A percentile compares a stretch with the other conserved stretches of the same genome.
Evolutionary conservation across 1,140 invertebrate genomes (phyloP).

Genomic region (Drosophila chauvacae): DNA sequence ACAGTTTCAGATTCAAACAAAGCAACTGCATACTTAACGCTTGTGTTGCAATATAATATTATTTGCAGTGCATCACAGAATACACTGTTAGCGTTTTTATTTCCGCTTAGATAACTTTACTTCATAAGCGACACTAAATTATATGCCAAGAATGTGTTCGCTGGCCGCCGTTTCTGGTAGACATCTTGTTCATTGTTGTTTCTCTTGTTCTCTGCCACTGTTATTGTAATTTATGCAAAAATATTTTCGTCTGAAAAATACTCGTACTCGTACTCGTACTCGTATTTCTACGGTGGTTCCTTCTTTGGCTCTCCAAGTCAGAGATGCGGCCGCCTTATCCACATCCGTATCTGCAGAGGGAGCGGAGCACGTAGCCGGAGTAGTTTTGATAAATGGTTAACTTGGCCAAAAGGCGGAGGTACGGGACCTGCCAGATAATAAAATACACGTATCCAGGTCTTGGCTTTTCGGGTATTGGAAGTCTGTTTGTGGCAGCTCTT

Average conservation of each 20-base stretch:
- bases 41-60: background rate
- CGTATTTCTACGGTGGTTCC: slow-evolving; percentile 14
- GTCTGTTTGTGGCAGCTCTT: slow-evolving; percentile 25
- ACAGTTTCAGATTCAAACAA: background rate
- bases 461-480: slow-evolving; percentile 31
- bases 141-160: slow-evolving; percentile 74
- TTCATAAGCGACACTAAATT: slow-evolving; percentile 83
- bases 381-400: slow-evolving; percentile 49
- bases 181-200: slow-evolving; percentile 79
- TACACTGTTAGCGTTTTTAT: slow-evolving; percentile 60
- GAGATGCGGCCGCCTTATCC: slow-evolving; percentile 38
- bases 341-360: slow-evolving; percentile 31
- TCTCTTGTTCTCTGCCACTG: slow-evolving; percentile 56
- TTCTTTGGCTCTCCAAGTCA: slow-evolving; percentile 29
- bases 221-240: slow-evolving; percentile 82
- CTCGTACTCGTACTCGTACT: slow-evolving; percentile 40
- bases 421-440: slow-evolving; percentile 57
- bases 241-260: slow-evolving; percentile 78
- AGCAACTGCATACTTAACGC: too few relatives aligned
- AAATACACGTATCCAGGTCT: slow-evolving; percentile 65
- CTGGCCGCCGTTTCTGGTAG: slow-evolving; percentile 64
- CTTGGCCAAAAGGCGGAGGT: slow-evolving; percentile 3
- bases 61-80: background rate
- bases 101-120: slow-evolving; percentile 83
- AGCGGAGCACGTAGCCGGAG: slow-evolving; percentile 39